Evolutionary conservation across 1,140 invertebrate genomes (phyloP), one percentile per base, ranked within the genome.

Genomic region (Goniozus legneri): DNA sequence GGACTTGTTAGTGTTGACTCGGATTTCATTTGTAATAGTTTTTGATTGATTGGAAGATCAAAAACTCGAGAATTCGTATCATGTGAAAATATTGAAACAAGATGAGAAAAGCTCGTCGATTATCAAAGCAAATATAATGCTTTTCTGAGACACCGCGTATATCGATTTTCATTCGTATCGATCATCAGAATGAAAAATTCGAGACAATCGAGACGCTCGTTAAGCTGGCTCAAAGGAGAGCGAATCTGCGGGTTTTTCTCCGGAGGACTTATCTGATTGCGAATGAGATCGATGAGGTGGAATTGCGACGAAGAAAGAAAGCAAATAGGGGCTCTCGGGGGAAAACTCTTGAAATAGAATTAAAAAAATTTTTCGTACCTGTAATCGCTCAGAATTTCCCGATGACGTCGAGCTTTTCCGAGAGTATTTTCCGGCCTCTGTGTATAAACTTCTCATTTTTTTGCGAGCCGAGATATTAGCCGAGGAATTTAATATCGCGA

Each of bases 371-470:
- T 27, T 27, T 27, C n/a, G n/a, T n/a, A n/a, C n/a, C 36, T 39
- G 43, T 58, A 57, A 58, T 58, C 57, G 50, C 54, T 44, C 53
- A 52, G 24, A 44, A 42, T 52, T 22, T 32, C 52, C 33, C 39
- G 53, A 47, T 46, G 53, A 47, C 51, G 54, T 50, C 46, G 46
- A n/a, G n/a, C n/a, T n/a, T n/a, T n/a, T n/a, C n/a, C n/a, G n/a
- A n/a, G n/a, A n/a, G n/a, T n/a, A n/a, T n/a, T n/a, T n/a, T n/a
- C n/a, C n/a, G n/a, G n/a, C n/a, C n/a, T n/a, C n/a, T n/a, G n/a
- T n/a, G n/a, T n/a, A n/a, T n/a, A 2, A 22, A 13, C 21, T 45
- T 12, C 1, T 7, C 15, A 35, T 46, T 46, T 52, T 47, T 47
- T 47, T 32, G 21, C 16, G 18, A 22, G 44, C 44, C 38, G n/a